Base-by-base conservation (phyloP, 2,113 vertebrate species). In the Vicugna pacos region DNA sequence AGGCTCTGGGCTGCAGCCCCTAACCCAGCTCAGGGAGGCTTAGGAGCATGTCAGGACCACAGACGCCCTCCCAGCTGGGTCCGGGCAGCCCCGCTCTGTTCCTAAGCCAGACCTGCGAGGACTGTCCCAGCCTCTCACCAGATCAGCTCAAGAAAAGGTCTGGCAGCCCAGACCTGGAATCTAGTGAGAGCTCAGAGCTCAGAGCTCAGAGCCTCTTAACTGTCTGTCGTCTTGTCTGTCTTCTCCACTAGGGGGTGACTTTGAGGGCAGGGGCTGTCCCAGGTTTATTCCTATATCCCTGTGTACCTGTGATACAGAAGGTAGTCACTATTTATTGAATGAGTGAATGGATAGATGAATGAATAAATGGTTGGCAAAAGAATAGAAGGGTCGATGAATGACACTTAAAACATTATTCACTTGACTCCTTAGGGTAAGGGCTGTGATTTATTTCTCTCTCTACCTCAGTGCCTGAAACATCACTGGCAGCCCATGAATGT, bases 1-100 rank as follows among this genome's bases (percentile, higher is more conserved):
- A 28, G 52, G 64, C 20, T 72, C 80, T 28, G 9, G 26, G 62
- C 81, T 9, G 4, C 52, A 32, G 11, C 64, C 80, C 46, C 88
- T n/a, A 13, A 42, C 17, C 38, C n/a, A 22, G 28, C 22, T 79
- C 19, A 5, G 62, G 56, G 42, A 83, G 62, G 11, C 81, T 60
- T 1, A 0, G 16, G 0, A 32, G 17, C 86, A 2, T 0, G 0
- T 32, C 67, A 26, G 38, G 48, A 87, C 58, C 46, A 32, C 54
- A 32, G 32, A n/a, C 6, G 8, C n/a, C n/a, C 32, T 24, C 8
- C 0, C 0, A 42, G 12, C 42, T 17, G 52, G 46, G 28, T 60
- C 60, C 2, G 11, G 35, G 58, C 93, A 72, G 60, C 60, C 20
- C 35, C 17, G 1, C 16, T 46, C 16, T 13, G 0, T 28, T n/a